These are phyloP conservation scores for Diabrotica virgifera DNA, from an alignment of 1,140 invertebrate species.

Conservation along the genomic window DNA sequence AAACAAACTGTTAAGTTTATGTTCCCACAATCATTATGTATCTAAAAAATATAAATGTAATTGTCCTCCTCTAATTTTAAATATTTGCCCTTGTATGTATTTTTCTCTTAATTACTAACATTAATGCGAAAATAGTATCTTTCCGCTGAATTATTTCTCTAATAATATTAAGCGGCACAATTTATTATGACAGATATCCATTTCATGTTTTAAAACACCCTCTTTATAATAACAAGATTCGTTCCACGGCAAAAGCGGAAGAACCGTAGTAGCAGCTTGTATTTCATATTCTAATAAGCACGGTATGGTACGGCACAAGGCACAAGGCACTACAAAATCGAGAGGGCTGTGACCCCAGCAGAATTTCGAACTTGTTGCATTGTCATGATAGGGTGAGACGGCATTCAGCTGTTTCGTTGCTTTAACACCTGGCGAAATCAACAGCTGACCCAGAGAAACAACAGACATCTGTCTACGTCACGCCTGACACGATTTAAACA, in stretches of 20 bases:
- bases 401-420: slow-evolving; percentile 20
- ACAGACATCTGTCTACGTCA: slow-evolving; percentile 21
- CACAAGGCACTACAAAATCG: neutral
- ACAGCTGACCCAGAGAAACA: slow-evolving; percentile 21
- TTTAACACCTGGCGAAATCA: slow-evolving; percentile 18
- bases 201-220: too few species aligned
- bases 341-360: slow-evolving; percentile 16
- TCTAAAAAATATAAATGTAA: too few species aligned
- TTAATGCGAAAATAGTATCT: too few species aligned
- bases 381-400: slow-evolving; percentile 21
- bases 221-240: neutral
- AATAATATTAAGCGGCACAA: too few species aligned
- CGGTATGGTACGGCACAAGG: slow-evolving; percentile 5
- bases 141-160: too few species aligned
- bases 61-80: too few species aligned
- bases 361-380: slow-evolving; percentile 21
- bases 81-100: too few species aligned
- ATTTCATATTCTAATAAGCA: slow-evolving; percentile 19
- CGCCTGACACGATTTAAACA: slow-evolving; percentile 16
- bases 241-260: neutral
- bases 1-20: too few species aligned
- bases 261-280: neutral
- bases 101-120: too few species aligned
- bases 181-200: too few species aligned
- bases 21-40: too few species aligned